Conservation (phyloP, 2,797 vertebrate species). For the Cheirogaleus major region DNA sequence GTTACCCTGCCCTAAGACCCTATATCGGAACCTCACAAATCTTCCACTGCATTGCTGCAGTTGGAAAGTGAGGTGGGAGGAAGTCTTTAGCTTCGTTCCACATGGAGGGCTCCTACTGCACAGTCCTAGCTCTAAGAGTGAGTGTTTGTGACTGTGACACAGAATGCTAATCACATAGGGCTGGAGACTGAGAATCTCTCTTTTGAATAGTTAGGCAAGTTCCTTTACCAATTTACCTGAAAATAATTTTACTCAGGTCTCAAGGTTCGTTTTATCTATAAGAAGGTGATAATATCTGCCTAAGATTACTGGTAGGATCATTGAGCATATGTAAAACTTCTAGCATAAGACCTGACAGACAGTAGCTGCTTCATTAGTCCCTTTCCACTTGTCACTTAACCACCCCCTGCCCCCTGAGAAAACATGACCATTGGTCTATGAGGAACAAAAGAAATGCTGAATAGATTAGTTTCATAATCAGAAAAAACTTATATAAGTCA, state of each 20-base stretch:
- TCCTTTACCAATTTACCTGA: not conserved
- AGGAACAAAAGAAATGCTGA: not conserved
- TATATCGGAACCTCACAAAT: not conserved
- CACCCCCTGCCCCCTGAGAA: not conserved
- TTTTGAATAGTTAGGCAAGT: not conserved
- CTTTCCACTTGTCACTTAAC: slow-evolving; percentile 1
- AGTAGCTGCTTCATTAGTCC: not conserved
- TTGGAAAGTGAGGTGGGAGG: not conserved
- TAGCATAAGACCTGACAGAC: not conserved
- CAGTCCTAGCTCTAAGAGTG: not conserved
- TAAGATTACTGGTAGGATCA: not conserved
- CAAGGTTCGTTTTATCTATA: not conserved
- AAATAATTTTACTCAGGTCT: slow-evolving; percentile 20
- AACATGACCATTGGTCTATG: not conserved
- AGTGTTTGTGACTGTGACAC: not conserved
- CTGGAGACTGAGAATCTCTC: not conserved
- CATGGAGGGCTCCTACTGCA: not conserved
- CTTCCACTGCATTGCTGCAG: not conserved
- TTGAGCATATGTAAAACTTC: slow-evolving; percentile 10
- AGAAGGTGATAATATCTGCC: not conserved
- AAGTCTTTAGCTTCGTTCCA: not conserved
- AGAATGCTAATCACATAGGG: not conserved
- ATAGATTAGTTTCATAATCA: not conserved
- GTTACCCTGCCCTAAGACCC: not conserved
- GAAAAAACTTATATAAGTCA: not conserved